These are phyloP conservation scores for Machaerirhynchus nigripectus DNA, from an alignment of 2,113 vertebrate genomes.

Conservation along the genomic window DNA sequence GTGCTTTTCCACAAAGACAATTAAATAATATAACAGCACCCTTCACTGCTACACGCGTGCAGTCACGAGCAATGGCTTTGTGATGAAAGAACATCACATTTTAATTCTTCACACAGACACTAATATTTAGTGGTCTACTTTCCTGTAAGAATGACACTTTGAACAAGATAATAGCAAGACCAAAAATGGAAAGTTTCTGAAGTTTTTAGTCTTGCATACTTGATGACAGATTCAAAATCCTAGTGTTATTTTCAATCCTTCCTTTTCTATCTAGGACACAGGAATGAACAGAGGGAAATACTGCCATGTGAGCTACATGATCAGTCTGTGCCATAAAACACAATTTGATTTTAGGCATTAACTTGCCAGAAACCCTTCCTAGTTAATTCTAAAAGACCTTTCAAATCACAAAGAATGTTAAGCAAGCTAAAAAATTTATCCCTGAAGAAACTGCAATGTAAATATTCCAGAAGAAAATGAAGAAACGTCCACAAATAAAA, in stretches of 20 bases:
- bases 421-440: not conserved
- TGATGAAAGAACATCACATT: slow-evolving; percentile 34
- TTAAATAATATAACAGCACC: not conserved
- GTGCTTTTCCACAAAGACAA: not conserved
- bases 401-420: not conserved
- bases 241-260: not conserved
- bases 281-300: not conserved
- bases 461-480: not conserved
- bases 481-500: not conserved
- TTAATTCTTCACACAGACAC: slow-evolving; percentile 34
- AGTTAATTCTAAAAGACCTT: not conserved
- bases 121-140: slow-evolving; percentile 40
- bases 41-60: not conserved
- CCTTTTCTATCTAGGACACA: not conserved
- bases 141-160: not conserved
- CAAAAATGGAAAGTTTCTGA: not conserved
- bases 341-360: not conserved
- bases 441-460: not conserved
- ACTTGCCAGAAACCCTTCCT: not conserved
- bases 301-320: not conserved
- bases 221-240: not conserved
- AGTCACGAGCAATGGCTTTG: not conserved
- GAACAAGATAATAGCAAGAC: not conserved
- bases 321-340: not conserved
- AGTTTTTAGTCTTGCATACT: not conserved